Evolutionary conservation across 2,113 vertebrate species (phyloP).

Genomic region (Eudyptes chrysolophus): DNA sequence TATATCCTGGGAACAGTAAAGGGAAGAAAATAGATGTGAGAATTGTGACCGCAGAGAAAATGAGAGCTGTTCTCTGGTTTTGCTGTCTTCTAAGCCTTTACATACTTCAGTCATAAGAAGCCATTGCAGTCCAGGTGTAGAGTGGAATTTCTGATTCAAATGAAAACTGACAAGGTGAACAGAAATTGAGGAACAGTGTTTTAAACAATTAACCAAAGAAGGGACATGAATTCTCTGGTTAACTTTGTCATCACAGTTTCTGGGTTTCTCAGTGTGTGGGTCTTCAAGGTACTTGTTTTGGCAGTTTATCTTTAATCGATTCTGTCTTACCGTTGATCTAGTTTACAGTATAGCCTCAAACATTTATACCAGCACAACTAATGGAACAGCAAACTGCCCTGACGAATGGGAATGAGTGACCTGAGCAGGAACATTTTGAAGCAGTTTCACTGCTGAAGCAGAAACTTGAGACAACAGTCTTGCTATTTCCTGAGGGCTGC

Average conservation of each 20-base stretch:
- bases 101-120: not conserved
- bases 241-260: not conserved
- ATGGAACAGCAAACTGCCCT: not conserved
- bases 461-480: not conserved
- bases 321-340: not conserved
- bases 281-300: not conserved
- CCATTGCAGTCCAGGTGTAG: not conserved
- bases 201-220: not conserved
- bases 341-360: not conserved
- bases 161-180: not conserved
- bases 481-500: not conserved
- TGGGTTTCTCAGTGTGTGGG: not conserved
- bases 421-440: not conserved
- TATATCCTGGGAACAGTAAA: not conserved
- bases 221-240: not conserved
- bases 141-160: not conserved
- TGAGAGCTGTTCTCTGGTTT: not conserved
- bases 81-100: not conserved
- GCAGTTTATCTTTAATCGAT: not conserved
- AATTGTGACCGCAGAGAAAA: not conserved
- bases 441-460: not conserved
- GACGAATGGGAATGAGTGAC: not conserved
- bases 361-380: not conserved
- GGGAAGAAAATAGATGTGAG: not conserved
- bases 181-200: not conserved